phyloP scores from a whole-genome alignment of 1,140 invertebrate genomes.

The Sminthurides bifidus region DNA sequence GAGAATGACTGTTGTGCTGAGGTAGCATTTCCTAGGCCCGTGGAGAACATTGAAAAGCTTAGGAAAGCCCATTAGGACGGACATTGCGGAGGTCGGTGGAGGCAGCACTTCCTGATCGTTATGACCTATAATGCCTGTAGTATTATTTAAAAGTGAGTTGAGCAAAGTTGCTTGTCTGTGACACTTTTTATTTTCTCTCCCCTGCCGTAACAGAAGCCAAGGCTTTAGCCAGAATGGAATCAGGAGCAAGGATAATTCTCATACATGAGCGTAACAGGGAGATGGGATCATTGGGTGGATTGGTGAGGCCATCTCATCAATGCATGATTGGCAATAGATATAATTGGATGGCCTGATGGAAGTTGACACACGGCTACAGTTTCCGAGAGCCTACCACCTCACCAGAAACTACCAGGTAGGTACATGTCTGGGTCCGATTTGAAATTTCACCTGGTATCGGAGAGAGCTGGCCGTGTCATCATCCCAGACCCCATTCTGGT shows the following conservation, averaged over 20 bases:
- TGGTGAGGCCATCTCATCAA: constrained; percentile 31
- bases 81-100: constrained; percentile 31
- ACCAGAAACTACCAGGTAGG: background rate
- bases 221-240: no score
- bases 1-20: constrained; percentile 23
- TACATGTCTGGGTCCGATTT: background rate
- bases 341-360: constrained; percentile 31
- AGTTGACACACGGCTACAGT: constrained; percentile 14
- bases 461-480: background rate
- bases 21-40: constrained; percentile 27
- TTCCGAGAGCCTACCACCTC: background rate
- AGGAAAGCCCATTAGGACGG: constrained; percentile 28
- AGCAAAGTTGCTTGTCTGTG: constrained; percentile 26
- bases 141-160: constrained; percentile 32
- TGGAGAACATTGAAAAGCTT: constrained; percentile 31
- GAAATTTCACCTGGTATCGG: background rate
- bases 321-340: constrained; percentile 33
- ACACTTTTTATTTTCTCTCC: no score
- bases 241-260: constrained; percentile 30
- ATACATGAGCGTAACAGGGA: no score
- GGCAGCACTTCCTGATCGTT: constrained; percentile 32
- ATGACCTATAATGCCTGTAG: constrained; percentile 32
- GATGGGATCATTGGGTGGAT: constrained; percentile 26
- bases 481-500: background rate
- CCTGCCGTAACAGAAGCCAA: no score